A percentile compares a stretch with the other conserved stretches of the same genome.
Evolutionary conservation across 1,140 invertebrate genomes (phyloP).

Genomic region (Drosophila dunni): DNA sequence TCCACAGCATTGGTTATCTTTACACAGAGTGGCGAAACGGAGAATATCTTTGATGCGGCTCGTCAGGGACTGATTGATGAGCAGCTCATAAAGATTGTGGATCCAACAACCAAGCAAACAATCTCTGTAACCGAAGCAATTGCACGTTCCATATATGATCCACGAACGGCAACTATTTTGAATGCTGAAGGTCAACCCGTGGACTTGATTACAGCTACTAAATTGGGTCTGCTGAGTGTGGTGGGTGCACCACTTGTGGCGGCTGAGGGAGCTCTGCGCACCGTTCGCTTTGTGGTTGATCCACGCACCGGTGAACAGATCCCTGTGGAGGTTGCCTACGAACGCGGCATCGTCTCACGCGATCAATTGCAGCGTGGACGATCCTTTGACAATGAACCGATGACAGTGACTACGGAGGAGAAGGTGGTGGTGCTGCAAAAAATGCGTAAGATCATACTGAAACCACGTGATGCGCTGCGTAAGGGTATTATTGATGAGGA

Average conservation of each 20-base stretch:
- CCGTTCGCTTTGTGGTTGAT: conserved; percentile 89
- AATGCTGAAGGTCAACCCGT: conserved; percentile 88
- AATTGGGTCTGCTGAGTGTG: conserved; percentile 89
- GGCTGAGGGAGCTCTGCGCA: conserved; percentile 85
- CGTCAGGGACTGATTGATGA: conserved; percentile 88
- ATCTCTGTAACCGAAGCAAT: conserved; percentile 92
- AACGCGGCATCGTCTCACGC: conserved; percentile 89
- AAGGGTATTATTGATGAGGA: conserved; percentile 90
- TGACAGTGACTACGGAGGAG: conserved; percentile 85
- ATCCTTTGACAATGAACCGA: conserved; percentile 89
- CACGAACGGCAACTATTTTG: conserved; percentile 89
- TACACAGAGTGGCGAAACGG: conserved; percentile 89
- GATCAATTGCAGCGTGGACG: conserved; percentile 85
- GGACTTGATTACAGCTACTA: conserved; percentile 90
- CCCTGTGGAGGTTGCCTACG: conserved; percentile 91
- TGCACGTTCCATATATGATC: conserved; percentile 90
- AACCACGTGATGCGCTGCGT: conserved; percentile 89
- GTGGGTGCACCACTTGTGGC: conserved; percentile 89
- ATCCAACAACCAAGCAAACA: conserved; percentile 89
- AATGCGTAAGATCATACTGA: conserved; percentile 90
- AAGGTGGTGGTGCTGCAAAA: conserved; percentile 91
- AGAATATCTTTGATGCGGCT: conserved; percentile 89
- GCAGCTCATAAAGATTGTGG: conserved; percentile 90
- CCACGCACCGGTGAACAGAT: conserved; percentile 91
- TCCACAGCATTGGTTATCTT: conserved; percentile 90